Conservation (phyloP, 2,888 invertebrate species). For the Tigriopus californicus region DNA sequence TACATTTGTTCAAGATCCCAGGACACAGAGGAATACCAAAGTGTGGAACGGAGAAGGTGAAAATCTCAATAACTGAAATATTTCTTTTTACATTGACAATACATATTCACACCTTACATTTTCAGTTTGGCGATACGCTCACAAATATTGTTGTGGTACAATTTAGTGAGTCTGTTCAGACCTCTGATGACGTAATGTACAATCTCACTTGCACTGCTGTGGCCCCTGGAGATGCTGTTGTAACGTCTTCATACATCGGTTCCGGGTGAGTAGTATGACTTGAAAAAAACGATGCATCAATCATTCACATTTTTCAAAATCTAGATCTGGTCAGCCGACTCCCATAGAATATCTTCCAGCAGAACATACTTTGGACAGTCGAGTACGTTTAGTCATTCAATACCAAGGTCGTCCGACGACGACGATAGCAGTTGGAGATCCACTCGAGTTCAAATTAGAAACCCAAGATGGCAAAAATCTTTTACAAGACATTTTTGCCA, state of each 20-base stretch:
- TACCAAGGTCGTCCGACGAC: conserved; percentile 81
- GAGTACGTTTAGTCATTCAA: conserved; percentile 61
- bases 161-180: conserved; percentile 80
- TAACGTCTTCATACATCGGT: conserved; percentile 77
- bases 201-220: conserved; percentile 79
- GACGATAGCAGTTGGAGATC: conserved; percentile 80
- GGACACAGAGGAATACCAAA: conserved; percentile 83
- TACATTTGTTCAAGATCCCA: conserved; percentile 61
- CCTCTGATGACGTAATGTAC: conserved; percentile 70
- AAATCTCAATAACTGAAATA: not conserved
- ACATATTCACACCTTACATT: too few relatives aligned
- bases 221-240: conserved; percentile 78
- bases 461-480: conserved; percentile 48
- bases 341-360: conserved; percentile 81
- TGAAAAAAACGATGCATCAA: not conserved
- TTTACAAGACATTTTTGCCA: conserved; percentile 69
- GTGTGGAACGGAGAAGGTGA: conserved; percentile 67
- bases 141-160: conserved; percentile 85
- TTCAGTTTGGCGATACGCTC: conserved; percentile 78
- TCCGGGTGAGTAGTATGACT: conserved; percentile 48
- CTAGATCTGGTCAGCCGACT: conserved; percentile 72
- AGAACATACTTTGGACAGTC: conserved; percentile 71
- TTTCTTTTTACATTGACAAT: too few relatives aligned
- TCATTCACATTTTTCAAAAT: too few relatives aligned
- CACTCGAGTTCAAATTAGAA: conserved; percentile 67